These are phyloP conservation scores for Graphium colonna DNA, from an alignment of 2,888 invertebrate species.

Conservation along the genomic window DNA sequence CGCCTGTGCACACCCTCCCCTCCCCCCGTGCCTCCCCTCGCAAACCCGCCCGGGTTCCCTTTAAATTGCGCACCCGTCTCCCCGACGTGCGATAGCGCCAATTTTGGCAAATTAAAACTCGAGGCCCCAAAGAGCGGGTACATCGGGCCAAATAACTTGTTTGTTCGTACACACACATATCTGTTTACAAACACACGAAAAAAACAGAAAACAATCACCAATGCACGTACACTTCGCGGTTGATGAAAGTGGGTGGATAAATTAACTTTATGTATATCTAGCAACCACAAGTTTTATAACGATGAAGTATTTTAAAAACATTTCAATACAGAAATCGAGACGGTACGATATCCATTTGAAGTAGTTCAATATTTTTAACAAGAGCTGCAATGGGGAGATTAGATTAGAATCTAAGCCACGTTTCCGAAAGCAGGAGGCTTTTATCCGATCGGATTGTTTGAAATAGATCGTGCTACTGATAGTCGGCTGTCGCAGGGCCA, in stretches of 20 bases:
- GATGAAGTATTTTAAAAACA: too few species aligned
- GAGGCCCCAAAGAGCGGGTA: slow-evolving; percentile 21
- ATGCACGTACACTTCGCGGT: too few species aligned
- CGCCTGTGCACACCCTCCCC: slow-evolving; percentile 65
- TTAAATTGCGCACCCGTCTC: slow-evolving; percentile 74
- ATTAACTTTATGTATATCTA: too few species aligned
- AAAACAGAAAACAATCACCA: too few species aligned
- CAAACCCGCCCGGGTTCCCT: slow-evolving; percentile 60
- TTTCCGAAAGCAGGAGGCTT: slow-evolving; percentile 8
- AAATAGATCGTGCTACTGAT: slow-evolving; percentile 7
- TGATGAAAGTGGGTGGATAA: not conserved
- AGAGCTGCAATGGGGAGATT: slow-evolving; percentile 3
- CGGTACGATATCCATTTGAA: slow-evolving; percentile 1
- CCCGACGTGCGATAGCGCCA: slow-evolving; percentile 61
- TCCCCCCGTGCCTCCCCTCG: slow-evolving; percentile 63
- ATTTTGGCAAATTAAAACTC: slow-evolving; percentile 65
- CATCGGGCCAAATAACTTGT: slow-evolving; percentile 5
- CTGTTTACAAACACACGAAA: too few species aligned
- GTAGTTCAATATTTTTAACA: slow-evolving; percentile 4
- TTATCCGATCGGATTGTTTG: slow-evolving; percentile 15
- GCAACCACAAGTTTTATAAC: too few species aligned
- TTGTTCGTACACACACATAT: not conserved
- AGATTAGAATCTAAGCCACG: slow-evolving; percentile 3
- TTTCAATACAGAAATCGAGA: not conserved
- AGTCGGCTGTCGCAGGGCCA: not conserved